Percentiles rank a stretch among this genome's conserved stretches.
These are phyloP conservation scores for Lithobates sylvaticus DNA, from an alignment of 2,797 vertebrate species.

Conservation along the genomic window DNA sequence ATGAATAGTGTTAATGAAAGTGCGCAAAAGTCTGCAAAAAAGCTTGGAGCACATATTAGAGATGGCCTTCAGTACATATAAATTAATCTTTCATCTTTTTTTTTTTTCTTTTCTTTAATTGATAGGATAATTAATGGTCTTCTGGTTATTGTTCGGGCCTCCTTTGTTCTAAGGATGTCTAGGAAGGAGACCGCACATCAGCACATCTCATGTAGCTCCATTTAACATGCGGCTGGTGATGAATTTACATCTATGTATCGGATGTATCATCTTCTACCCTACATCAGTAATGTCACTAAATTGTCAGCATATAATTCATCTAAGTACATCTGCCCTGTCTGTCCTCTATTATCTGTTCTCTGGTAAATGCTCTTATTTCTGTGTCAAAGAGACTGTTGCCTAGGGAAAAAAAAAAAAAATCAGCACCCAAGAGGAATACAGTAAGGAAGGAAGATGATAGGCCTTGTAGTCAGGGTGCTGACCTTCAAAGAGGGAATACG, in stretches of 20 bases:
- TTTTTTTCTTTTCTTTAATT: not conserved
- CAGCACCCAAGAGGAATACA: conserved; percentile 68
- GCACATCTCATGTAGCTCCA: conserved; percentile 73
- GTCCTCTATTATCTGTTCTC: conserved; percentile 76
- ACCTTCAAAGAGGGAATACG: not conserved
- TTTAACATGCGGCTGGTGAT: conserved; percentile 77
- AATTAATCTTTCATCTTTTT: conserved; percentile 1
- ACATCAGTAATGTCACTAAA: conserved; percentile 81
- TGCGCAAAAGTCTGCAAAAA: too few species aligned
- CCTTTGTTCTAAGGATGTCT: conserved; percentile 64
- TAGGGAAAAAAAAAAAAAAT: conserved; percentile 37
- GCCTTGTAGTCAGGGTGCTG: not conserved
- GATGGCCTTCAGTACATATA: not conserved
- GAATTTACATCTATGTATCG: conserved; percentile 81
- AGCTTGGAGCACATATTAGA: not conserved
- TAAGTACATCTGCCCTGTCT: conserved; percentile 77
- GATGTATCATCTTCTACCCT: conserved; percentile 78
- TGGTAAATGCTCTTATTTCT: conserved; percentile 74
- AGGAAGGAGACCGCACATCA: conserved; percentile 72
- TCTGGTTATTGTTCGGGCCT: conserved; percentile 5
- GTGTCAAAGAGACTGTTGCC: conserved; percentile 60
- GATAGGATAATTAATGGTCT: conserved; percentile 44
- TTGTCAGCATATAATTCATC: conserved; percentile 80
- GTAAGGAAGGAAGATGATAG: conserved; percentile 5
- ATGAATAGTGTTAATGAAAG: too few species aligned